These are phyloP conservation scores for Hydractinia symbiolongicarpus DNA, from an alignment of 30 jellyfish, hydroid and myxozoan species.

Conservation along the genomic window DNA sequence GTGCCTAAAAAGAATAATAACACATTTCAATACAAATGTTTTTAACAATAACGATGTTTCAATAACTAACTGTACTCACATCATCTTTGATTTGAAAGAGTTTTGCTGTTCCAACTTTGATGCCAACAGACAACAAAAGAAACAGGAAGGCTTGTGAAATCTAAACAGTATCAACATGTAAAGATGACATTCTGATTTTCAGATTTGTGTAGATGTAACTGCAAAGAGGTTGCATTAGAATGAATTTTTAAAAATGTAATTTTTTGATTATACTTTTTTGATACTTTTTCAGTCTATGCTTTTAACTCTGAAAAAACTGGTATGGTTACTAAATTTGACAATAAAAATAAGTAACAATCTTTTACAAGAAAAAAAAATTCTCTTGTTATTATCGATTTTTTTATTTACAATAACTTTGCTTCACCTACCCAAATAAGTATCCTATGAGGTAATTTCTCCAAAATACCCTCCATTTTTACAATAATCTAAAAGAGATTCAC, in stretches of 20 bases:
- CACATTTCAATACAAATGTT: background rate
- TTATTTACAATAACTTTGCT: no score
- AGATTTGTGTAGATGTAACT: no score
- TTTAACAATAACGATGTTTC: background rate
- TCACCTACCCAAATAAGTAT: conserved; percentile 68
- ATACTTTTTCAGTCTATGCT: no score
- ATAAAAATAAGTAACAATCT: no score
- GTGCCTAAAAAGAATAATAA: conserved; percentile 64
- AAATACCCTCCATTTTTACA: conserved; percentile 46
- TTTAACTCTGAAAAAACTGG: no score
- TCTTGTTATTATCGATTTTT: no score
- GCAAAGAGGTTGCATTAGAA: no score
- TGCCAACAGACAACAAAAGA: conserved; percentile 41
- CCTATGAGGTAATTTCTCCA: conserved; percentile 70
- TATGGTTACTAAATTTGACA: no score
- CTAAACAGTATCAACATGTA: conserved; percentile 26
- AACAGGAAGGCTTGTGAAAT: conserved; percentile 52
- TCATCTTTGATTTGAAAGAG: conserved; percentile 82
- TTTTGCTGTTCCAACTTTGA: conserved; percentile 69
- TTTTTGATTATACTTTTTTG: no score
- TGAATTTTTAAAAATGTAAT: no score
- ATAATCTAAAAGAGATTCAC: conserved; percentile 38
- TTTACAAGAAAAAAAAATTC: no score
- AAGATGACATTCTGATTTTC: background rate
- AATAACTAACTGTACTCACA: conserved; percentile 33